phyloP scores from a whole-genome alignment of 2,113 vertebrate species.

The Hystrix brachyura region DNA sequence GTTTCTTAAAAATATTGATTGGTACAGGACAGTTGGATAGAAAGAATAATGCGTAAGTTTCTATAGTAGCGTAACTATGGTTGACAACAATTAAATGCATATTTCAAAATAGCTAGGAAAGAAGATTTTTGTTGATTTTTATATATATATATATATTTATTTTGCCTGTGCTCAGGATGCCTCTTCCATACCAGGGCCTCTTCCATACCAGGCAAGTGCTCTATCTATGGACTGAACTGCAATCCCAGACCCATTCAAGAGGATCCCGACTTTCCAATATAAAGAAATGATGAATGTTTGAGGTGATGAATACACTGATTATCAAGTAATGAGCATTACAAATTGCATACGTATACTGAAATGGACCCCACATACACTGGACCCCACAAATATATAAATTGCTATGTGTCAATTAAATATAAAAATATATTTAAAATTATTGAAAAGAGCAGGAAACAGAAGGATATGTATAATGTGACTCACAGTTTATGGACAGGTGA shows the following conservation, averaged over 20 bases:
- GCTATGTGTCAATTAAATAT: background rate
- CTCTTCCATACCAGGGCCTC: too few species aligned
- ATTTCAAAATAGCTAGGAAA: background rate
- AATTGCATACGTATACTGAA: background rate
- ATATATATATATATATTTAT: too few species aligned
- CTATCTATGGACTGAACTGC: background rate
- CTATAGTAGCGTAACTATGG: background rate
- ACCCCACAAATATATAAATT: background rate
- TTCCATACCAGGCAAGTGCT: background rate
- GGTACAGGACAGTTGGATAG: background rate
- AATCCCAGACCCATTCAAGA: background rate
- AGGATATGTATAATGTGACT: background rate
- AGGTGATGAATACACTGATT: background rate
- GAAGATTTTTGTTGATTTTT: background rate
- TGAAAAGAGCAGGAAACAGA: conserved; percentile 2
- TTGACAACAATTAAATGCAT: background rate
- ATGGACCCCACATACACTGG: background rate
- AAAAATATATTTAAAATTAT: background rate
- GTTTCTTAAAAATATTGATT: background rate
- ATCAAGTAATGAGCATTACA: background rate
- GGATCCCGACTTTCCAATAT: background rate
- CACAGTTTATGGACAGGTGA: background rate
- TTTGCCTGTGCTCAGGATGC: background rate
- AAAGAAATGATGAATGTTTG: background rate
- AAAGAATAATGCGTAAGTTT: background rate